Evolutionary conservation across 2,797 vertebrate species (phyloP).

Genomic region (Pangasius krempfi): DNA sequence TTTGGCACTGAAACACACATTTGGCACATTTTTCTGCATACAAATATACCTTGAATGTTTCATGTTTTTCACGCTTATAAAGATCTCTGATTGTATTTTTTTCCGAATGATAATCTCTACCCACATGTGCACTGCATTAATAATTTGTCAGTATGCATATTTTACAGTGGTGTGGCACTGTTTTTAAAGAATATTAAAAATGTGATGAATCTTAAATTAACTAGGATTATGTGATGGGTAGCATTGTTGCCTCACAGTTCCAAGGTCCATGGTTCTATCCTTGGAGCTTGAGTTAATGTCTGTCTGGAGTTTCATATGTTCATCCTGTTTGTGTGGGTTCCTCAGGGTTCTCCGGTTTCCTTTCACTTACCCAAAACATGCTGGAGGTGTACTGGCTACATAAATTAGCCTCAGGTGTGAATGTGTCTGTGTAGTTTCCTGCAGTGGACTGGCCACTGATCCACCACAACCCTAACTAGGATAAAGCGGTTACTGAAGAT

Average conservation of each 20-base stretch:
- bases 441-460: not conserved
- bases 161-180: not conserved
- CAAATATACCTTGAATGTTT: conserved; percentile 5
- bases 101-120: not conserved
- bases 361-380: not conserved
- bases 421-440: not conserved
- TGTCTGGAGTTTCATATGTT: not conserved
- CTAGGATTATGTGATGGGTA: not conserved
- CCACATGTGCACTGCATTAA: not conserved
- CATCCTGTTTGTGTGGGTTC: not conserved
- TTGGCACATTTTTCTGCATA: not conserved
- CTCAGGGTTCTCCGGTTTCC: not conserved
- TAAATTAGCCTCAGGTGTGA: not conserved
- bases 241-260: not conserved
- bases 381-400: not conserved
- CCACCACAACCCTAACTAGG: not conserved
- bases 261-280: not conserved
- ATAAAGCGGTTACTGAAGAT: not conserved
- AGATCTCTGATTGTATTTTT: conserved; percentile 1
- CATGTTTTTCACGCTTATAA: not conserved
- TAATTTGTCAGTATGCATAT: not conserved
- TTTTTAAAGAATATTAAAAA: not conserved
- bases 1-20: not conserved
- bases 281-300: too few species aligned
- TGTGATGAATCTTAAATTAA: not conserved